These are phyloP conservation scores for Dorcus parallelipipedus DNA, from an alignment of 2,888 invertebrate species.

Conservation along the genomic window DNA sequence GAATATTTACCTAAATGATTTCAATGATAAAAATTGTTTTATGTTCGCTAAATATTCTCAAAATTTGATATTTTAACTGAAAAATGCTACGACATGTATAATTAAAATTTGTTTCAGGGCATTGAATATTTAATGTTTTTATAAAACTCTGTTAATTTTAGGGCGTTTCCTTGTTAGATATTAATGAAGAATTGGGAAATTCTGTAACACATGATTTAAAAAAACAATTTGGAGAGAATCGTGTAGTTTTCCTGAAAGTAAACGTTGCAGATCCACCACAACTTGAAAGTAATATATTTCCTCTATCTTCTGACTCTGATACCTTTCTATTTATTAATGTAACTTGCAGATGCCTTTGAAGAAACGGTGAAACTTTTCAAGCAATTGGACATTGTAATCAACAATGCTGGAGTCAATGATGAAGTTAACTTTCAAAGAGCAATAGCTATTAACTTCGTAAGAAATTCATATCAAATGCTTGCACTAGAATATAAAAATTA, in stretches of 20 bases:
- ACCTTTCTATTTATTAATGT: not conserved
- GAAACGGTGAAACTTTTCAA: conserved; percentile 7
- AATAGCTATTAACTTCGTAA: conserved; percentile 13
- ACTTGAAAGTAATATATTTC: conserved; percentile 8
- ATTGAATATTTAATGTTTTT: not conserved
- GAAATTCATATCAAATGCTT: not conserved
- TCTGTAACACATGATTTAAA: conserved; percentile 1
- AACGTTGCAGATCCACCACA: conserved; percentile 2
- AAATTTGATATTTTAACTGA: too few species aligned
- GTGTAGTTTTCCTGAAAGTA: conserved; percentile 4
- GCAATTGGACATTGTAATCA: conserved; percentile 13
- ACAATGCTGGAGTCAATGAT: conserved; percentile 10
- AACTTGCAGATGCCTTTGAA: conserved; percentile 12
- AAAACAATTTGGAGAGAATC: not conserved
- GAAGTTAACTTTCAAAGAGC: conserved; percentile 5
- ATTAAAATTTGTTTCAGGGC: too few species aligned
- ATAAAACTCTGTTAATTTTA: not conserved
- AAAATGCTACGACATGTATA: too few species aligned
- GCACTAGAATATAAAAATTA: not conserved
- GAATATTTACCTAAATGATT: too few species aligned
- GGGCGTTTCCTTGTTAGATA: conserved; percentile 9
- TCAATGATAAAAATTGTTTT: too few species aligned
- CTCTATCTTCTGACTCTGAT: not conserved
- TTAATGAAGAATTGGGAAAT: conserved; percentile 3
- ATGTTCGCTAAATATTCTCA: too few species aligned